phyloP scores from a whole-genome alignment of 2,888 invertebrate genomes.

The Pollenia amentaria region DNA sequence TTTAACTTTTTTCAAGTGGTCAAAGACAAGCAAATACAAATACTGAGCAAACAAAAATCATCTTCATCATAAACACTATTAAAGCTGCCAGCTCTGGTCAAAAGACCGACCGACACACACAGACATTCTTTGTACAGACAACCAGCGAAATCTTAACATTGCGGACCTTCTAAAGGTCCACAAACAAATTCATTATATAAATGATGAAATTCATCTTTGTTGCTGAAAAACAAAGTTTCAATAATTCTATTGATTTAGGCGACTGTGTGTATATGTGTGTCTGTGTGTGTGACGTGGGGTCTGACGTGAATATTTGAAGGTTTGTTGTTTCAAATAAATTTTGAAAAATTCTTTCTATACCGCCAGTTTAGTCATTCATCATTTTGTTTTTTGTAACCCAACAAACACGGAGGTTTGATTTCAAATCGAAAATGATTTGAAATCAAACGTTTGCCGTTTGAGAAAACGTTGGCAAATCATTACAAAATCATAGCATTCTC shows the following conservation, averaged over 20 bases:
- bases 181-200: constrained; percentile 36
- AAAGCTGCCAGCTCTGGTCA: constrained; percentile 16
- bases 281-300: neutral
- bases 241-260: constrained; percentile 40
- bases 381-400: too few relatives aligned
- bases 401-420: too few relatives aligned
- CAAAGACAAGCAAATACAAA: constrained; percentile 35
- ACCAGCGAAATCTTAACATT: constrained; percentile 7
- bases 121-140: constrained; percentile 38
- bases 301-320: neutral
- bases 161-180: constrained; percentile 19
- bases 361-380: neutral
- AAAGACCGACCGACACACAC: neutral
- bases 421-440: too few relatives aligned
- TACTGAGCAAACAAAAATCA: neutral
- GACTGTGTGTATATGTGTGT: neutral
- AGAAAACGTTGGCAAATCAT: too few relatives aligned
- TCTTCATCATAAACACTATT: constrained; percentile 55
- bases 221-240: constrained; percentile 38
- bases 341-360: neutral
- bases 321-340: neutral
- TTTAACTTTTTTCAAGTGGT: constrained; percentile 28
- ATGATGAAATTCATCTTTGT: constrained; percentile 31
- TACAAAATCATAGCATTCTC: too few relatives aligned
- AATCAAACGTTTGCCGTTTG: too few relatives aligned